A percentile compares a stretch with the other conserved stretches of the same genome.
Conservation (phyloP, 1,140 invertebrate species). For the Nebria ingens region DNA sequence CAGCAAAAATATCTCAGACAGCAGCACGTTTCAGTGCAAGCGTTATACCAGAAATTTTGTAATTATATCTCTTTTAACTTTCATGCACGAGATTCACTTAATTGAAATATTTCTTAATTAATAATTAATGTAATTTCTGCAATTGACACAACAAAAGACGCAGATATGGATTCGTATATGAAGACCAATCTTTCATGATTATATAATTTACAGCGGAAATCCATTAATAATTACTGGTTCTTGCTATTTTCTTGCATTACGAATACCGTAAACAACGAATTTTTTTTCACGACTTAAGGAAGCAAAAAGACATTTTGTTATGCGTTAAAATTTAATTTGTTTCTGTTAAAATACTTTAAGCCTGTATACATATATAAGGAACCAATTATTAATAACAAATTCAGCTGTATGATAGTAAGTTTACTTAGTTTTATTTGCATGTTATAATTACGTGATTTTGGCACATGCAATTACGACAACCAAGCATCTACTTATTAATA, state of each 20-base stretch:
- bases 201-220: neutral
- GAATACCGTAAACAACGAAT: neutral
- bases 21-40: slow-evolving; percentile 13
- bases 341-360: no score
- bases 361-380: no score
- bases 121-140: slow-evolving; percentile 10
- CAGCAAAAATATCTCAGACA: slow-evolving; percentile 22
- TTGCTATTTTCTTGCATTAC: neutral
- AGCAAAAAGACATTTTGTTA: neutral
- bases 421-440: no score
- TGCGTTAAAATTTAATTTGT: neutral
- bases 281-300: neutral
- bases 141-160: no score
- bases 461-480: no score
- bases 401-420: no score
- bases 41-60: slow-evolving; percentile 19
- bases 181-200: neutral
- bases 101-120: neutral
- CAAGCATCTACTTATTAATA: no score
- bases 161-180: no score
- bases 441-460: no score
- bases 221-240: slow-evolving; percentile 7
- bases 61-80: neutral
- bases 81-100: neutral
- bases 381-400: no score